Percentiles rank a stretch among this genome's conserved stretches.
phyloP scores from a whole-genome alignment of 2,797 vertebrate species.

The Pseudochaenichthys georgianus region DNA sequence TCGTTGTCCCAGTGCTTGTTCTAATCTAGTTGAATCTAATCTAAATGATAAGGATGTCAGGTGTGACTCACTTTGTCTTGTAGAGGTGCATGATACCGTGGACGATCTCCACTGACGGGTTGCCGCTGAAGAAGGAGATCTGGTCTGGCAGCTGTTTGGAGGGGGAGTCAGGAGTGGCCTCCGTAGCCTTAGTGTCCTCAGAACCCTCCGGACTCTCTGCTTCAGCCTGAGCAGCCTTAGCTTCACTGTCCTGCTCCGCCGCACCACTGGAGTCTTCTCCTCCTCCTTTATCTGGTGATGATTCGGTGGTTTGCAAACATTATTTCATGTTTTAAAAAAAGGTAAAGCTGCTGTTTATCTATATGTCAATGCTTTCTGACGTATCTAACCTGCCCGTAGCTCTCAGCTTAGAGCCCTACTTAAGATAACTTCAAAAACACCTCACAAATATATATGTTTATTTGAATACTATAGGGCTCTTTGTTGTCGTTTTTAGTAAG shows the following conservation, averaged over 20 bases:
- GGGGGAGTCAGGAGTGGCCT: constrained; percentile 87
- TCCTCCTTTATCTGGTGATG: constrained; percentile 54
- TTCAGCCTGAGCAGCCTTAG: constrained; percentile 29
- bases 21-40: no score
- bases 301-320: not conserved
- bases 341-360: not conserved
- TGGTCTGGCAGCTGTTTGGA: constrained; percentile 97
- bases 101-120: constrained; percentile 96
- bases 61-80: constrained; percentile 93
- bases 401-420: no score
- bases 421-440: no score
- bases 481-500: no score
- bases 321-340: not conserved
- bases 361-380: not conserved
- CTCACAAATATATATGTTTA: no score
- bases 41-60: fast-evolving
- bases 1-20: no score
- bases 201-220: constrained; percentile 15
- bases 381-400: no score
- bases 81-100: constrained; percentile 99
- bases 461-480: no score
- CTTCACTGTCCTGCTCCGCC: constrained; percentile 17
- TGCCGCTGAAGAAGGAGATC: constrained; percentile 98
- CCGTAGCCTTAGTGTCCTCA: constrained; percentile 60
- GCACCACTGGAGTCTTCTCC: constrained; percentile 38